phyloP scores from a whole-genome alignment of 2,797 vertebrate species.

The Bothrops alternatus region DNA sequence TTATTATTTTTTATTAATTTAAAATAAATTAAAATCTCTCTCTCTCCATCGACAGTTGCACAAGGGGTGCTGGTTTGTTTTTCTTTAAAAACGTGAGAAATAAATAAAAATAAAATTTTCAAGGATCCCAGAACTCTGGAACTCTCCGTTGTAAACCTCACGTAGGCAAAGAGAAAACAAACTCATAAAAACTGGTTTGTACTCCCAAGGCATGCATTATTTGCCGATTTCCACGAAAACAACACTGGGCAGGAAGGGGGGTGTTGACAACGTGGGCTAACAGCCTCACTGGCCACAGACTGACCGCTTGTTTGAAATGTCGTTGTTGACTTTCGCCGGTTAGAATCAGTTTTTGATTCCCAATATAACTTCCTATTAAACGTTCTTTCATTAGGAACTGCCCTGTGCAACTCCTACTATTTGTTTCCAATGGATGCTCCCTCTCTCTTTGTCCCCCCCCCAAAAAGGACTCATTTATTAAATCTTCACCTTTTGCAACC shows the following conservation, averaged over 20 bases:
- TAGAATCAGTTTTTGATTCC: slow-evolving; percentile 65
- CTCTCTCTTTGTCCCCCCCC: slow-evolving; percentile 39
- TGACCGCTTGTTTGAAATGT: slow-evolving; percentile 61
- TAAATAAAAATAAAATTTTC: neutral
- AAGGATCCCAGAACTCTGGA: neutral
- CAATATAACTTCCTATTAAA: slow-evolving; percentile 67
- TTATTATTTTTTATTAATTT: too few species aligned
- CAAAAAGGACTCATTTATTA: slow-evolving; percentile 26
- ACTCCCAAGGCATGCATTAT: neutral
- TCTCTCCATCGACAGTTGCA: neutral
- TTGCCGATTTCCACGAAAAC: neutral
- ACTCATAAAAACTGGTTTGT: neutral
- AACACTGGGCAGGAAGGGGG: neutral
- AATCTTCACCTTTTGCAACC: slow-evolving; percentile 7
- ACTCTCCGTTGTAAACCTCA: neutral
- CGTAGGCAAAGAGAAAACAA: neutral
- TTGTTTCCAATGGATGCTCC: slow-evolving; percentile 54
- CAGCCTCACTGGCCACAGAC: slow-evolving; percentile 58
- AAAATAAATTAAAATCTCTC: too few species aligned
- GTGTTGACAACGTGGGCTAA: slow-evolving; percentile 44
- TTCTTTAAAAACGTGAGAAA: neutral
- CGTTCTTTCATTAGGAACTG: slow-evolving; percentile 61
- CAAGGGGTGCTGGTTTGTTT: neutral
- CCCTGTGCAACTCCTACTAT: slow-evolving; percentile 62
- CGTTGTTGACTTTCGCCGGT: slow-evolving; percentile 54